phyloP scores from a whole-genome alignment of 2,888 invertebrate genomes.

The Ichneumon xanthorius region DNA sequence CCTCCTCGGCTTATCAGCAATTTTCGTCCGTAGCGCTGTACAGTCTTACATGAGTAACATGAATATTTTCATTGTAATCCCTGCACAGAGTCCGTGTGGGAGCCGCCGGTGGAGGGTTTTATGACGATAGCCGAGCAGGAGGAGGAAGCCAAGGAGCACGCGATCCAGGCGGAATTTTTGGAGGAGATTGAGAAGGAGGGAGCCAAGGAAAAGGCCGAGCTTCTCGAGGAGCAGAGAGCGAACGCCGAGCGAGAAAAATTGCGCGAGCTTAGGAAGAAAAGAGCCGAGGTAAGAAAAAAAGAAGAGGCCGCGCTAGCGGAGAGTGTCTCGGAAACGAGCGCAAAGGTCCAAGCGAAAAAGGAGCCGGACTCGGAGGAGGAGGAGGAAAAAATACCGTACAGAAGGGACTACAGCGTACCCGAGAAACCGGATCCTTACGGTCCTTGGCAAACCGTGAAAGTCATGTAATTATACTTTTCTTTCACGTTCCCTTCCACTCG shows the following conservation, averaged over 20 bases:
- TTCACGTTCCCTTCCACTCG: background rate
- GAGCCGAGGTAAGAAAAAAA: slow-evolving; percentile 85
- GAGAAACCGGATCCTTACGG: slow-evolving; percentile 90
- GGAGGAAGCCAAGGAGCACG: slow-evolving; percentile 85
- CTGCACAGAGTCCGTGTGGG: slow-evolving; percentile 91
- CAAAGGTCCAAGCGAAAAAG: slow-evolving; percentile 54
- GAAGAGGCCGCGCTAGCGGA: slow-evolving; percentile 85
- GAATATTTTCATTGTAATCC: slow-evolving; percentile 34
- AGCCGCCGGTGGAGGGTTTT: slow-evolving; percentile 90
- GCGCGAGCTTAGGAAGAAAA: slow-evolving; percentile 83
- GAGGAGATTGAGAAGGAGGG: slow-evolving; percentile 85
- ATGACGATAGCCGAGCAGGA: slow-evolving; percentile 89
- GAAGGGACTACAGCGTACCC: slow-evolving; percentile 87
- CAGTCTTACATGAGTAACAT: slow-evolving; percentile 13
- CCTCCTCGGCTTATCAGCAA: slow-evolving; percentile 7
- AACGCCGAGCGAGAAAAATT: slow-evolving; percentile 80
- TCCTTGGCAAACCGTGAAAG: slow-evolving; percentile 90
- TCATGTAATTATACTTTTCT: slow-evolving; percentile 85
- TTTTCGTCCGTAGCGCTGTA: slow-evolving; percentile 14
- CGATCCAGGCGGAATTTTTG: slow-evolving; percentile 84
- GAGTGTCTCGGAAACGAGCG: slow-evolving; percentile 60
- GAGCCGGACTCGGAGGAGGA: slow-evolving; percentile 78
- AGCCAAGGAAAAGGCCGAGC: slow-evolving; percentile 83
- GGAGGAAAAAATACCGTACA: slow-evolving; percentile 82
- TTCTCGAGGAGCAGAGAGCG: slow-evolving; percentile 82